phyloP scores from a whole-genome alignment of 2,888 invertebrate genomes.

The Chesias legatella region DNA sequence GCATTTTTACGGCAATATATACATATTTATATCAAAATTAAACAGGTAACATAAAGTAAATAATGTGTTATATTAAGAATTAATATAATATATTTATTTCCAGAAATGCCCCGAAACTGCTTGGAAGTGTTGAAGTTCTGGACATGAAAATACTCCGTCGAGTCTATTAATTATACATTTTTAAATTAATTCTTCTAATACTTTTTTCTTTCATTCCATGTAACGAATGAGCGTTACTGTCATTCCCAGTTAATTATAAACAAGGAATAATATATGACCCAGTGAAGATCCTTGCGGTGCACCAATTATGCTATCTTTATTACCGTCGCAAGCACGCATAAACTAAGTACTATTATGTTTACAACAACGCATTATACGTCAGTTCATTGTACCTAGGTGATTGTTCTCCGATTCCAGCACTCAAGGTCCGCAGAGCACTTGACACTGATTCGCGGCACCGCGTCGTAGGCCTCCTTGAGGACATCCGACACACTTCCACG shows the following conservation, averaged over 20 bases:
- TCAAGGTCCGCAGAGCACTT: conserved; percentile 46
- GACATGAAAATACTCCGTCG: not conserved
- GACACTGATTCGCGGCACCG: conserved; percentile 55
- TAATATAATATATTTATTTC: conserved; percentile 31
- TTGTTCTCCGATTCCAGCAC: conserved; percentile 6
- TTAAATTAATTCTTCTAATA: no score
- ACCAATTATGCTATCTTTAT: conserved; percentile 31
- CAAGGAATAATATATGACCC: conserved; percentile 17
- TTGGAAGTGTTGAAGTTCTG: conserved; percentile 47
- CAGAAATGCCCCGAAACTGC: conserved; percentile 63
- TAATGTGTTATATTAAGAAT: not conserved
- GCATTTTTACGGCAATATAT: no score
- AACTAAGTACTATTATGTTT: conserved; percentile 16
- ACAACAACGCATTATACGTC: conserved; percentile 27
- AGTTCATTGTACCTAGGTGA: conserved; percentile 40
- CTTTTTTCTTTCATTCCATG: not conserved
- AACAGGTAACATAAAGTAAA: no score
- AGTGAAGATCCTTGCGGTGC: conserved; percentile 26
- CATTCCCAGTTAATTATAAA: not conserved
- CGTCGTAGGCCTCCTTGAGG: conserved; percentile 51
- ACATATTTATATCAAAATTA: no score
- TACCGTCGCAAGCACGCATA: conserved; percentile 8
- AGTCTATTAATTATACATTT: not conserved
- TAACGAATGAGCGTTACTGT: not conserved
- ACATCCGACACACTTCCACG: conserved; percentile 58